Percentiles rank a stretch among this genome's conserved stretches.
These are phyloP conservation scores for Pammene aurita DNA, from an alignment of 2,888 invertebrate genomes.

Conservation along the genomic window DNA sequence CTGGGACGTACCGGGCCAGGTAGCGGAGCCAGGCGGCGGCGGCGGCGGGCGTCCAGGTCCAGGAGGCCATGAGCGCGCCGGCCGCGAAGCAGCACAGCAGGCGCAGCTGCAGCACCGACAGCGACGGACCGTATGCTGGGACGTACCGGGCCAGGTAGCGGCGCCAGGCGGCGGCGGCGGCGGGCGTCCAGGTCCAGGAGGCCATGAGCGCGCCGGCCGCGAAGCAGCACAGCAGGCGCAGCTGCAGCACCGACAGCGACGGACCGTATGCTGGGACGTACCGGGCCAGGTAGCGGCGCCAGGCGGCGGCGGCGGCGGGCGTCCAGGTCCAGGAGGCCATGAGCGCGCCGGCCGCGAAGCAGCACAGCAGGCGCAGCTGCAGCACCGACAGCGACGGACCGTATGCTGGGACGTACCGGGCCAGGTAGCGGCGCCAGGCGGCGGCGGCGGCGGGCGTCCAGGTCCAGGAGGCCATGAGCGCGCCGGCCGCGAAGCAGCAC, in stretches of 20 bases:
- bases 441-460: constrained; percentile 94
- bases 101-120: too few relatives aligned
- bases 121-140: too few relatives aligned
- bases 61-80: constrained; percentile 95
- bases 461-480: constrained; percentile 96
- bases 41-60: constrained; percentile 96
- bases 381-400: constrained; percentile 93
- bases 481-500: constrained; percentile 92
- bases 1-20: constrained; percentile 88
- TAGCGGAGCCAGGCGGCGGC: constrained; percentile 93
- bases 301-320: constrained; percentile 90
- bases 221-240: constrained; percentile 92
- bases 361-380: constrained; percentile 91
- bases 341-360: constrained; percentile 92
- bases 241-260: constrained; percentile 90
- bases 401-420: constrained; percentile 88
- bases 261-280: too few relatives aligned
- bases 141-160: constrained; percentile 90
- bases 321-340: constrained; percentile 99
- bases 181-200: constrained; percentile 96
- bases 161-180: constrained; percentile 93
- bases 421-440: constrained; percentile 93
- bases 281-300: constrained; percentile 93
- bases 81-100: constrained; percentile 92
- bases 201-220: constrained; percentile 94